These are phyloP conservation scores for Peromyscus aztecus DNA, from an alignment of 2,797 vertebrate genomes.

Conservation along the genomic window DNA sequence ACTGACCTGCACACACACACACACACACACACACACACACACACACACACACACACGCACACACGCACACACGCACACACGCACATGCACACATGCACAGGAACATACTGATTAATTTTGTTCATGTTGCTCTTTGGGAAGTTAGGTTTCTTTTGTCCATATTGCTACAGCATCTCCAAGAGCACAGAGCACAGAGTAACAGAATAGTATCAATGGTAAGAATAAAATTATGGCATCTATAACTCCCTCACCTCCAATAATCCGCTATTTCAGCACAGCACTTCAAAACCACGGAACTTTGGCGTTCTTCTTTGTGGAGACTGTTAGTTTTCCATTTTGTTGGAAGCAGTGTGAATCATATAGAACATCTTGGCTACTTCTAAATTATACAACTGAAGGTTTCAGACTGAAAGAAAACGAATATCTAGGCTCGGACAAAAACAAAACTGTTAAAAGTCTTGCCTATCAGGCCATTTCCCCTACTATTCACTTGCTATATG, in stretches of 20 bases:
- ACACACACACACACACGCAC: neutral
- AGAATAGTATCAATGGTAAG: neutral
- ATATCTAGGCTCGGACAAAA: neutral
- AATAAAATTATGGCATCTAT: neutral
- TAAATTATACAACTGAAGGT: neutral
- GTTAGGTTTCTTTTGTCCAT: neutral
- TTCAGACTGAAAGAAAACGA: neutral
- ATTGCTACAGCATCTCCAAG: neutral
- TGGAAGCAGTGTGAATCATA: neutral
- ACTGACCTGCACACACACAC: no score
- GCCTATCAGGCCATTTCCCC: neutral
- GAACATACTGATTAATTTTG: neutral
- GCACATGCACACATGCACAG: neutral
- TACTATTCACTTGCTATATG: neutral
- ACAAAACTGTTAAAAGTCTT: slow-evolving; percentile 33
- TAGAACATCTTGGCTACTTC: slow-evolving; percentile 3
- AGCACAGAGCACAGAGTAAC: neutral
- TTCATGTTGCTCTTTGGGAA: neutral
- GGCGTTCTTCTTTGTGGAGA: neutral
- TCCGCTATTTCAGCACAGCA: neutral
- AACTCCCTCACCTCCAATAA: neutral
- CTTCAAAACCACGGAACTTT: neutral
- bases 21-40: neutral
- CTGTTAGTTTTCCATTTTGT: neutral
- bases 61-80: accelerated